Conservation (phyloP, 2,797 vertebrate genomes). For the Poeciliopsis presidionis region DNA sequence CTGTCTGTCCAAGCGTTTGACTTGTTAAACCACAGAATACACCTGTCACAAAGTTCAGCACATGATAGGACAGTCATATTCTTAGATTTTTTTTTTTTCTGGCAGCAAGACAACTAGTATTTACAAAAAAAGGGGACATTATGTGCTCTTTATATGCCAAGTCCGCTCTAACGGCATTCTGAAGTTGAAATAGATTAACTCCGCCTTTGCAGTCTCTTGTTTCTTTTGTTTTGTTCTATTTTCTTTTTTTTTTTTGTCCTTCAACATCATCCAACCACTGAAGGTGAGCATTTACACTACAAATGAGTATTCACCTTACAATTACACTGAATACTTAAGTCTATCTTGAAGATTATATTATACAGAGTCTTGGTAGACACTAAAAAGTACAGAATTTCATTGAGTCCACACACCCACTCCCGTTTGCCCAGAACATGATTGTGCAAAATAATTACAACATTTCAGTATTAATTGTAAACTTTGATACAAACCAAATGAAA, state of each 20-base stretch:
- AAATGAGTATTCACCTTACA: conserved; percentile 77
- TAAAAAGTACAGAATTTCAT: conserved; percentile 70
- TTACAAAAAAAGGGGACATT: conserved; percentile 68
- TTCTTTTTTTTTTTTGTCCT: conserved; percentile 38
- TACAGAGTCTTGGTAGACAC: conserved; percentile 74
- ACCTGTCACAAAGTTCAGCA: conserved; percentile 87
- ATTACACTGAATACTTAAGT: conserved; percentile 78
- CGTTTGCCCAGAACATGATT: conserved; percentile 65
- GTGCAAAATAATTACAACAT: conserved; percentile 77
- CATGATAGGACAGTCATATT: conserved; percentile 84
- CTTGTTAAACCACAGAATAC: conserved; percentile 74
- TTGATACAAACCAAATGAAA: conserved; percentile 58
- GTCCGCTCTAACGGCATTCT: conserved; percentile 66
- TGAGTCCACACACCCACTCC: conserved; percentile 52
- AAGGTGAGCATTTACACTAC: conserved; percentile 71
- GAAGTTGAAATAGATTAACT: conserved; percentile 65
- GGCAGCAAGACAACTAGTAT: conserved; percentile 80
- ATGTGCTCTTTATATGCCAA: conserved; percentile 73
- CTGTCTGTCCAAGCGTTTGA: conserved; percentile 60
- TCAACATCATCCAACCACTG: conserved; percentile 56
- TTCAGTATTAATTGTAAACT: conserved; percentile 66
- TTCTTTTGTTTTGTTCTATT: conserved; percentile 26
- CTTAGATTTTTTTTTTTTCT: conserved; percentile 56
- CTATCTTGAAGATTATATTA: conserved; percentile 75
- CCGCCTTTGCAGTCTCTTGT: conserved; percentile 31